A percentile compares a stretch with the other conserved stretches of the same genome.
These are phyloP conservation scores for Colius striatus DNA, from an alignment of 2,113 vertebrate genomes.

Conservation along the genomic window DNA sequence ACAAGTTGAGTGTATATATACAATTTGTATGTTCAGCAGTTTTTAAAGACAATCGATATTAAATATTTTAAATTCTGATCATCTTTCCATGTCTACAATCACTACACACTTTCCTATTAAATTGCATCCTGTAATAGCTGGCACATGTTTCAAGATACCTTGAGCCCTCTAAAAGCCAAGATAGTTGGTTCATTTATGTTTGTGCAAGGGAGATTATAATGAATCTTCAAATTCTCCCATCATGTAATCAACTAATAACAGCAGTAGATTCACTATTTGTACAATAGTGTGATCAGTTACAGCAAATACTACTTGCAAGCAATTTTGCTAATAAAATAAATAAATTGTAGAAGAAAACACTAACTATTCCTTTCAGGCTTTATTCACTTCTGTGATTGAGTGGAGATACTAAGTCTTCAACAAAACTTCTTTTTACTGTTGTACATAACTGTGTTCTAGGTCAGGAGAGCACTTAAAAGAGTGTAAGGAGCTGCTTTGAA, in stretches of 20 bases:
- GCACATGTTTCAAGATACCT: background rate
- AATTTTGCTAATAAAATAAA: background rate
- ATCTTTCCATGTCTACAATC: background rate
- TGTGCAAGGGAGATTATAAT: background rate
- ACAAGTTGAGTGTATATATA: background rate
- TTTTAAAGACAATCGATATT: background rate
- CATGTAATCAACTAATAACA: background rate
- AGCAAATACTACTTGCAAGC: background rate
- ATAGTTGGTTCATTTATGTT: background rate
- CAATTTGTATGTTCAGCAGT: background rate
- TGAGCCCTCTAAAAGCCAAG: background rate
- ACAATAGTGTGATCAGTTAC: background rate
- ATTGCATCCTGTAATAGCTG: background rate
- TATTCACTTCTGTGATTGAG: background rate
- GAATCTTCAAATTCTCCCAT: background rate
- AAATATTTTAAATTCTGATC: background rate
- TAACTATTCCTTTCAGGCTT: background rate
- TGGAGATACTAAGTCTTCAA: background rate
- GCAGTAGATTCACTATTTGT: background rate
- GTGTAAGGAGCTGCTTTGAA: background rate
- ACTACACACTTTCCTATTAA: background rate
- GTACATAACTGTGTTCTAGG: background rate
- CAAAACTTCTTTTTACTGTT: background rate
- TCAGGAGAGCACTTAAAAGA: background rate
- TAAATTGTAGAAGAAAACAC: background rate